Conservation (phyloP, 2,888 invertebrate genomes). For the Cheilosia variabilis region DNA sequence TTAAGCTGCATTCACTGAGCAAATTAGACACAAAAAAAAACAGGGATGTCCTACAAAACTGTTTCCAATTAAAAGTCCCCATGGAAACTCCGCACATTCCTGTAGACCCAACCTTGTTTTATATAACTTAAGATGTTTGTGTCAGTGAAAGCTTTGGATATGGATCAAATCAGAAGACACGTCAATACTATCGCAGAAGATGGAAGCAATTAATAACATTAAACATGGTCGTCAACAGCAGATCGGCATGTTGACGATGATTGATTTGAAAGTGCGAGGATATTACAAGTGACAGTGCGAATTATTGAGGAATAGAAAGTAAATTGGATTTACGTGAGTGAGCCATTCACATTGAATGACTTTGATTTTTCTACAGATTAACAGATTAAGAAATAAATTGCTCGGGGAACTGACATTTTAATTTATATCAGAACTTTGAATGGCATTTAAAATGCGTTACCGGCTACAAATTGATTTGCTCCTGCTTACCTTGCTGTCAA, state of each 20-base stretch:
- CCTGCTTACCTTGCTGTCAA: no score
- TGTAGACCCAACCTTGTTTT: background rate
- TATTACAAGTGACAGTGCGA: slow-evolving; percentile 22
- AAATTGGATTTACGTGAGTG: slow-evolving; percentile 24
- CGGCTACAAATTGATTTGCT: no score
- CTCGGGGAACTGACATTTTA: background rate
- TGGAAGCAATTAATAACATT: slow-evolving; percentile 24
- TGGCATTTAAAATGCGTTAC: no score
- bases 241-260: slow-evolving; percentile 31
- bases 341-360: background rate
- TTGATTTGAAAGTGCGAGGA: slow-evolving; percentile 44
- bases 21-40: no score
- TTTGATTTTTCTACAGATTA: background rate
- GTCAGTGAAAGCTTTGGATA: slow-evolving; percentile 8
- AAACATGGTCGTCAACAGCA: slow-evolving; percentile 24
- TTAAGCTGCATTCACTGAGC: no score
- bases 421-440: background rate
- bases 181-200: slow-evolving; percentile 3
- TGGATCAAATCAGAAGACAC: slow-evolving; percentile 18
- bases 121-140: background rate
- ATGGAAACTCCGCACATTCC: no score
- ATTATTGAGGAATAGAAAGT: slow-evolving; percentile 19
- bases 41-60: no score
- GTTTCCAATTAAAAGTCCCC: no score
- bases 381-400: no score